Evolutionary conservation across 2,888 invertebrate species (phyloP).

Genomic region (Limnephilus auricula): DNA sequence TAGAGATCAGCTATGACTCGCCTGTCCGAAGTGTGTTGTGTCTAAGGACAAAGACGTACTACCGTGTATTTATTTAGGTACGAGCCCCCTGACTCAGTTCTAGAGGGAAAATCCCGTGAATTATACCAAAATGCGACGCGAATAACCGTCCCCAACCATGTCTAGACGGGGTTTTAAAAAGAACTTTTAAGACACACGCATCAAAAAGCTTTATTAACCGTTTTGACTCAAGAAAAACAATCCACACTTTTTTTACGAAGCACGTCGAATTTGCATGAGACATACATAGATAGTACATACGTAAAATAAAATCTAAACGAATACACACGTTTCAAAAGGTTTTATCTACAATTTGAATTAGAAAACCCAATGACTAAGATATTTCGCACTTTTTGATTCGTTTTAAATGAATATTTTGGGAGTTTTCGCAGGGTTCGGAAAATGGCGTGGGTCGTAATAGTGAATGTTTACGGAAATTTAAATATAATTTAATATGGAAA

Average conservation of each 20-base stretch:
- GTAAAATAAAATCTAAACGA: background rate
- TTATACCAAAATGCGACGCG: background rate
- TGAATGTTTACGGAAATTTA: slow-evolving; percentile 5
- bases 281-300: no score
- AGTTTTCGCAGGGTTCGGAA: background rate
- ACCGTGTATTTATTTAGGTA: background rate
- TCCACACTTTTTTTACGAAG: background rate
- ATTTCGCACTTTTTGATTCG: background rate
- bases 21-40: background rate
- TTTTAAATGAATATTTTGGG: background rate
- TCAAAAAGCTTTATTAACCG: background rate
- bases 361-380: background rate
- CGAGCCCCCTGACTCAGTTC: background rate
- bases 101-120: background rate
- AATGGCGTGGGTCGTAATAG: background rate
- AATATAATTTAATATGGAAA: background rate
- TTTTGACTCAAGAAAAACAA: background rate
- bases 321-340: background rate
- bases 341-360: background rate
- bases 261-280: background rate
- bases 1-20: background rate
- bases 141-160: background rate
- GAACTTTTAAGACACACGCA: background rate
- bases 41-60: background rate
- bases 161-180: background rate